Base-by-base conservation (phyloP, 2,113 vertebrate genomes). In the Cisticola juncidis region DNA sequence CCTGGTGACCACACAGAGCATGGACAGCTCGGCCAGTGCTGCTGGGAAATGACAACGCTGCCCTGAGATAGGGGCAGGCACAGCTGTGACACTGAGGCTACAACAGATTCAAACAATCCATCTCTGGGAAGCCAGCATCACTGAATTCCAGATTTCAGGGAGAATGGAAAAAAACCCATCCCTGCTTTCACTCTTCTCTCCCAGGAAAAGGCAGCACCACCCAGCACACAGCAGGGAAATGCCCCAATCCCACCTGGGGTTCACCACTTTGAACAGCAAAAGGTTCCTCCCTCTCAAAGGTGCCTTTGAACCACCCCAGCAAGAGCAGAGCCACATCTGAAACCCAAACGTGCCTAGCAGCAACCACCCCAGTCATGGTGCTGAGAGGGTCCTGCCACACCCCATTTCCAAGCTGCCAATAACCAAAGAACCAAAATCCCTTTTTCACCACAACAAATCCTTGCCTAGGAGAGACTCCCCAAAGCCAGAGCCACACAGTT, bases 371-470 rank as follows among this genome's bases (percentile, higher is more conserved):
- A 44, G 36, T 4, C 25, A 14, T 44, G 53, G 44, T 15, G 77
- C 79, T 57, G 14, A 3, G 42, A 1, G 5, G 40, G 38, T 29
- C 14, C 65, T 38, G 18, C 22, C 24, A 12, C 35, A 36, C 22
- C 2, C 0, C 0, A 53, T 58, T 77, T 56, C 86, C 36, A 77
- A 81, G 33, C 62, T 29, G 50, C 26, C 0, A 0, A 35, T 7
- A 38, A 78, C 47, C 42, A 24, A 54, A 44, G 23, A 91, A 50
- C 6, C 6, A 3, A 81, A 35, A 82, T 40, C 51, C 15, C 33
- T 33, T 10, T 24, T 26, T 60, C 70, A 35, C 28, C 73, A 48
- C 3, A 23, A 24, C 56, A 45, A 78, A 77, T 50, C 51, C 42
- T 36, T 9, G 12, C 36, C 15, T 38, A 44, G 84, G 50, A 78